Evolutionary conservation across 2,797 vertebrate genomes (phyloP).

Genomic region (Girardinus metallicus): DNA sequence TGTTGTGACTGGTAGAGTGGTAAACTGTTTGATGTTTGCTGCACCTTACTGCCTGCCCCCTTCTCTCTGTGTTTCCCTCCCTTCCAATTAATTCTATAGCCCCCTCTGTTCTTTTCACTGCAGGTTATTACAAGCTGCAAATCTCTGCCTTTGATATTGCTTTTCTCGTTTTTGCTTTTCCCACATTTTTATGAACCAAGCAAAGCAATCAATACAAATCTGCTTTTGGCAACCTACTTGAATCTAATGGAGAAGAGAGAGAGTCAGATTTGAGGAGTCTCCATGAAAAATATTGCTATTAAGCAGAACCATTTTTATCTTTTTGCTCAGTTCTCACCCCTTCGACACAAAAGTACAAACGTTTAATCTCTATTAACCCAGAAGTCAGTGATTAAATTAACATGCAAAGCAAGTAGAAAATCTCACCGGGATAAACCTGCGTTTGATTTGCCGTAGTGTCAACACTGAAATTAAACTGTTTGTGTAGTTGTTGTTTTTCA

Average conservation of each 20-base stretch:
- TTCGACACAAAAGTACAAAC: slow-evolving; percentile 21
- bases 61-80: slow-evolving; percentile 40
- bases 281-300: slow-evolving; percentile 9
- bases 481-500: slow-evolving; percentile 35
- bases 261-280: slow-evolving; percentile 20
- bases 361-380: slow-evolving; percentile 47
- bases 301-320: slow-evolving; percentile 24
- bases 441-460: slow-evolving; percentile 39
- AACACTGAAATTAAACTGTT: slow-evolving; percentile 41
- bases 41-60: slow-evolving; percentile 43
- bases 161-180: slow-evolving; percentile 11
- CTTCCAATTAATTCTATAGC: slow-evolving; percentile 58
- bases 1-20: slow-evolving; percentile 74
- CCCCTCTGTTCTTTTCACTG: slow-evolving; percentile 58
- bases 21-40: slow-evolving; percentile 76
- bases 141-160: slow-evolving; percentile 43
- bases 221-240: slow-evolving; percentile 29
- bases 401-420: slow-evolving; percentile 34
- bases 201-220: slow-evolving; percentile 32
- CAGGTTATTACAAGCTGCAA: slow-evolving; percentile 55
- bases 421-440: slow-evolving; percentile 4
- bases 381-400: slow-evolving; percentile 35
- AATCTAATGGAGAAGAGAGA: slow-evolving; percentile 7
- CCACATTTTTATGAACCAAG: slow-evolving; percentile 31
- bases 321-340: slow-evolving; percentile 13